These are phyloP conservation scores for Calameuta pallipes DNA, from an alignment of 2,888 invertebrate genomes.

Conservation along the genomic window DNA sequence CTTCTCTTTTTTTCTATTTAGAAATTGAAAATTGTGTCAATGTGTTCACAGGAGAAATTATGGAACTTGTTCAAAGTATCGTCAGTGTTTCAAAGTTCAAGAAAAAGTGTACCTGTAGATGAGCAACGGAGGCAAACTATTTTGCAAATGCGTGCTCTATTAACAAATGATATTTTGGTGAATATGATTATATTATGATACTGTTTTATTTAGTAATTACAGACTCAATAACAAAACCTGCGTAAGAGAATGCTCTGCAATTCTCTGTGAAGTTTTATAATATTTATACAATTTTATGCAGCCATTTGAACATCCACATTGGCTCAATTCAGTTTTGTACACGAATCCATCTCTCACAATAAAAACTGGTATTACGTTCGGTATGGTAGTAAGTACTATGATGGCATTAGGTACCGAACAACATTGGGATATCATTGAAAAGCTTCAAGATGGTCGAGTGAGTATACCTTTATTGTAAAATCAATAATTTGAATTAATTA, in stretches of 20 bases:
- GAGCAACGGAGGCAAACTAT: conserved; percentile 74
- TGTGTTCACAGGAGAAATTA: conserved; percentile 75
- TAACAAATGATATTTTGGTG: conserved; percentile 39
- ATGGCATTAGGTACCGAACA: conserved; percentile 66
- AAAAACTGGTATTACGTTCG: conserved; percentile 59
- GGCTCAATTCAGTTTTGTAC: conserved; percentile 49
- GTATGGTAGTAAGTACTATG: conserved; percentile 68
- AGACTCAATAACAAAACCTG: neutral
- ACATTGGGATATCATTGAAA: conserved; percentile 61
- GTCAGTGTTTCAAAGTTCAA: conserved; percentile 77
- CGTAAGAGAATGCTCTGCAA: conserved; percentile 69
- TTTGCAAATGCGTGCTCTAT: conserved; percentile 34
- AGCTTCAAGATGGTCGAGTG: conserved; percentile 58
- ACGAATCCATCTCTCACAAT: conserved; percentile 62
- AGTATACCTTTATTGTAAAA: conserved; percentile 26
- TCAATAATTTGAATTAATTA: neutral
- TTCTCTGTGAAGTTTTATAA: conserved; percentile 78
- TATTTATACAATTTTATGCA: conserved; percentile 69
- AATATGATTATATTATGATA: conserved; percentile 11
- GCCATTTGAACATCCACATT: conserved; percentile 19
- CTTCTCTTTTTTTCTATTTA: conserved; percentile 21
- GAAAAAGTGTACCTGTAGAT: conserved; percentile 73
- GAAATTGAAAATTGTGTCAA: conserved; percentile 30
- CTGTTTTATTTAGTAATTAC: neutral
- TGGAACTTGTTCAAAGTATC: conserved; percentile 82